A percentile compares a stretch with the other conserved stretches of the same genome.
Evolutionary conservation across 2,888 invertebrate genomes (phyloP).

Genomic region (Zygogramma bicolorata): DNA sequence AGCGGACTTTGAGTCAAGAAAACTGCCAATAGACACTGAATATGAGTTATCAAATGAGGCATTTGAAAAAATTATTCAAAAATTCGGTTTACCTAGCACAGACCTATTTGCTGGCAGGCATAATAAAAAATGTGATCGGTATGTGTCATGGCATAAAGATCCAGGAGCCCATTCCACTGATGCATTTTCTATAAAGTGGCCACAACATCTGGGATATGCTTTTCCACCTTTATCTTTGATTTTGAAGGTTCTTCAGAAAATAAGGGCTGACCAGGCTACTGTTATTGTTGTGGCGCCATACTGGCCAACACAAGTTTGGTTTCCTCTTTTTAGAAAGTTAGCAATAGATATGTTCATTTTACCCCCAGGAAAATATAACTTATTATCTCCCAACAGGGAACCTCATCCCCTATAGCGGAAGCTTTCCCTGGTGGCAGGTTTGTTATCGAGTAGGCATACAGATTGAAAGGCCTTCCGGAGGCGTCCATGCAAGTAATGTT

Average conservation of each 20-base stretch:
- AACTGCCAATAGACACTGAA: constrained; percentile 5
- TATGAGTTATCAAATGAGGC: constrained; percentile 11
- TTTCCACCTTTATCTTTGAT: too few species aligned
- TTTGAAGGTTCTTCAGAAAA: constrained; percentile 19
- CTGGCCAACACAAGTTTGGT: constrained; percentile 19
- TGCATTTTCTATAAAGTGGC: too few species aligned
- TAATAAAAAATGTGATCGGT: too few species aligned
- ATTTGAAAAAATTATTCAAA: constrained; percentile 3
- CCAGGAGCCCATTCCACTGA: too few species aligned
- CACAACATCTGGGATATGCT: too few species aligned
- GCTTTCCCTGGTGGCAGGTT: constrained; percentile 43
- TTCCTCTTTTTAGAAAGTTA: constrained; percentile 3
- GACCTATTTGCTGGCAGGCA: too few species aligned
- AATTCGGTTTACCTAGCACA: too few species aligned
- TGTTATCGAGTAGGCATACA: constrained; percentile 43
- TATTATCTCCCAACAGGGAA: constrained; percentile 13
- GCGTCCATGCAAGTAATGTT: constrained; percentile 37
- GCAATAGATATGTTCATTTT: neutral
- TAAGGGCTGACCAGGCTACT: constrained; percentile 15
- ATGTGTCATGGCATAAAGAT: too few species aligned
- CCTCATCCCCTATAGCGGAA: constrained; percentile 8
- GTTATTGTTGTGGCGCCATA: constrained; percentile 23
- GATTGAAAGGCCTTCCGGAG: constrained; percentile 30
- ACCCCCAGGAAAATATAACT: neutral
- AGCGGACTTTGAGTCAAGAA: constrained; percentile 14